These are phyloP conservation scores for Alcedo quadribrachys DNA, from an alignment of 2,797 vertebrate species.

Conservation along the genomic window DNA sequence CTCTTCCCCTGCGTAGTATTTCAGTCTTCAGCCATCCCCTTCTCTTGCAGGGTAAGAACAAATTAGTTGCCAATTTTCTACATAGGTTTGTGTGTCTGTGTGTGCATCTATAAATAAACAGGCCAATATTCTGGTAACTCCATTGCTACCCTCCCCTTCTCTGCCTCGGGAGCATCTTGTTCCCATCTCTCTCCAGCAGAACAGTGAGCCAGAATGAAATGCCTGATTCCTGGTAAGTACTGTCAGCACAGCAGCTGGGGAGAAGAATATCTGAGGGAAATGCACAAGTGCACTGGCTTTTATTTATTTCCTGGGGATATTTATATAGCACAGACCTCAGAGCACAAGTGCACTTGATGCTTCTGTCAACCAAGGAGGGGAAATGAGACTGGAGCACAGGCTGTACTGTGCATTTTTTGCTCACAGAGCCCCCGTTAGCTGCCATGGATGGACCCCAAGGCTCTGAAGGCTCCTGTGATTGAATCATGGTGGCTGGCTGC, in stretches of 20 bases:
- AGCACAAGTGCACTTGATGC: slow-evolving; percentile 67
- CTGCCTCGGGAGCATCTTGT: slow-evolving; percentile 67
- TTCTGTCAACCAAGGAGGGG: slow-evolving; percentile 54
- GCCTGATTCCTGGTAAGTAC: slow-evolving; percentile 62
- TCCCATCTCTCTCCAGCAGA: slow-evolving; percentile 63
- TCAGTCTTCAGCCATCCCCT: background rate
- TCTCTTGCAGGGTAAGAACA: background rate
- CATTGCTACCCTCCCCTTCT: slow-evolving; percentile 28
- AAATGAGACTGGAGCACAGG: slow-evolving; percentile 42
- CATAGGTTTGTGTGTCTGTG: background rate
- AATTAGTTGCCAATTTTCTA: background rate
- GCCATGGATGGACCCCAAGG: background rate
- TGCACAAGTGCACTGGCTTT: slow-evolving; percentile 69
- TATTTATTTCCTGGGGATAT: slow-evolving; percentile 77
- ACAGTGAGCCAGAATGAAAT: slow-evolving; percentile 63
- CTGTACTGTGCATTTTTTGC: background rate
- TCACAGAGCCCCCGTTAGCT: background rate
- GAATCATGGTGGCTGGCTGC: background rate
- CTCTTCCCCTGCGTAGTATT: background rate
- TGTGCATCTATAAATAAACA: slow-evolving; percentile 51
- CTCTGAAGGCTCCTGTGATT: background rate
- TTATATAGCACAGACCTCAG: slow-evolving; percentile 72
- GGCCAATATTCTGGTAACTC: slow-evolving; percentile 41
- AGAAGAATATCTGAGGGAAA: slow-evolving; percentile 68
- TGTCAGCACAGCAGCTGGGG: slow-evolving; percentile 73